Conservation (phyloP, 2,888 invertebrate genomes). For the Cheilosia soror region DNA sequence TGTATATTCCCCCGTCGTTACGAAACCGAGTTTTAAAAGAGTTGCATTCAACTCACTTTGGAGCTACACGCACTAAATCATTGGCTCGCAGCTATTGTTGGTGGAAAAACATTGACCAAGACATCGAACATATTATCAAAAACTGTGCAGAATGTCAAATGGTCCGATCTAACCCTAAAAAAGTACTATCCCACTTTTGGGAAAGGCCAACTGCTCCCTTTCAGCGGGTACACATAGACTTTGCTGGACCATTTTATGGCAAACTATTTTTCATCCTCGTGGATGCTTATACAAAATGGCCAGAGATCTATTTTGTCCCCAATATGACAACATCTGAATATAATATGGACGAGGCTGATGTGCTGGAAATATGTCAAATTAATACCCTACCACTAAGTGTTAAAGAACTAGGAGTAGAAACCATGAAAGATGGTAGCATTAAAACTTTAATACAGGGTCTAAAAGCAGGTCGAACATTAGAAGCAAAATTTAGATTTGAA, state of each 20-base stretch:
- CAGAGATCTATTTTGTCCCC: no score
- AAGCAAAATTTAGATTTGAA: no score
- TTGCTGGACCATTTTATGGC: conserved; percentile 64
- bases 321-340: no score
- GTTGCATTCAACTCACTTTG: no score
- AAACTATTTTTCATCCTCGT: conserved; percentile 61
- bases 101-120: conserved; percentile 66
- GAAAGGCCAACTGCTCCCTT: conserved; percentile 44
- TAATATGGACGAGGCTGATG: no score
- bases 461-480: conserved; percentile 9
- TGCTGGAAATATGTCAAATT: no score
- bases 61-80: no score
- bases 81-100: conserved; percentile 51
- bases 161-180: no score
- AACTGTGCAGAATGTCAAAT: conserved; percentile 66
- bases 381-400: no score
- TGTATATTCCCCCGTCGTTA: no score
- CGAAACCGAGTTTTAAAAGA: no score
- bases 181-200: conserved; percentile 35
- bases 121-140: conserved; percentile 50
- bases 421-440: conserved; percentile 39
- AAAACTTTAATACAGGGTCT: conserved; percentile 39
- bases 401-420: no score
- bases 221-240: conserved; percentile 75
- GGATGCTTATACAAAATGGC: conserved; percentile 69